phyloP scores from a whole-genome alignment of 2,797 vertebrate genomes.

The Lutjanus campechanus region DNA sequence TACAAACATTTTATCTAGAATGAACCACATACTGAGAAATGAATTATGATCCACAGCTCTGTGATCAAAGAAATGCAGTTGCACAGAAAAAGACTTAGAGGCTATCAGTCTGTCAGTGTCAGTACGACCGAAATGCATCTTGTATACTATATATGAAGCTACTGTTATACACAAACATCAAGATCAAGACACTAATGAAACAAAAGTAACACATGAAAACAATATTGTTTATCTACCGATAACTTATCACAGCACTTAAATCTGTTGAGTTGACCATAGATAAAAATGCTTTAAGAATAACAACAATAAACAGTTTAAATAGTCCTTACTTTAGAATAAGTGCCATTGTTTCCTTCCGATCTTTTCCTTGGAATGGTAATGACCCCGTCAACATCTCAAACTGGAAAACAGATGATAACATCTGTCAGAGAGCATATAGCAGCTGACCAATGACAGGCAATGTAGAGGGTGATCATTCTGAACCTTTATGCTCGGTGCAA shows the following conservation, averaged over 20 bases:
- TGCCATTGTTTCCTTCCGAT: conserved; percentile 98
- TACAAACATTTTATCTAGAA: not conserved
- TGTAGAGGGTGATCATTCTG: not conserved
- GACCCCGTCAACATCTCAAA: conserved; percentile 99
- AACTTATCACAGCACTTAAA: not conserved
- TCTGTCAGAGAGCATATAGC: conserved; percentile 29
- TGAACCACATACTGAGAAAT: not conserved
- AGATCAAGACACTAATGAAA: not conserved
- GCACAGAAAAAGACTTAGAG: not conserved
- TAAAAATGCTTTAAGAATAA: not conserved
- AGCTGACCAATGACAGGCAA: not conserved
- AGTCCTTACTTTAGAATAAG: conserved; percentile 96
- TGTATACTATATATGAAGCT: not conserved
- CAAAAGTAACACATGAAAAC: not conserved
- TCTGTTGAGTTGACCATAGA: not conserved
- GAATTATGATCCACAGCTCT: not conserved
- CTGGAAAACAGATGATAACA: conserved; percentile 78
- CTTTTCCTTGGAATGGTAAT: conserved; percentile 97
- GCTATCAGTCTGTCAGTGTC: too few species aligned
- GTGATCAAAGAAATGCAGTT: not conserved
- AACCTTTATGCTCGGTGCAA: not conserved
- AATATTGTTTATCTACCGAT: not conserved
- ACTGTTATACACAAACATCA: not conserved
- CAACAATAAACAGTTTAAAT: not conserved
- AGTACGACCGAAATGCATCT: not conserved